phyloP scores from a whole-genome alignment of 2,113 vertebrate species.

The Eidolon helvum region DNA sequence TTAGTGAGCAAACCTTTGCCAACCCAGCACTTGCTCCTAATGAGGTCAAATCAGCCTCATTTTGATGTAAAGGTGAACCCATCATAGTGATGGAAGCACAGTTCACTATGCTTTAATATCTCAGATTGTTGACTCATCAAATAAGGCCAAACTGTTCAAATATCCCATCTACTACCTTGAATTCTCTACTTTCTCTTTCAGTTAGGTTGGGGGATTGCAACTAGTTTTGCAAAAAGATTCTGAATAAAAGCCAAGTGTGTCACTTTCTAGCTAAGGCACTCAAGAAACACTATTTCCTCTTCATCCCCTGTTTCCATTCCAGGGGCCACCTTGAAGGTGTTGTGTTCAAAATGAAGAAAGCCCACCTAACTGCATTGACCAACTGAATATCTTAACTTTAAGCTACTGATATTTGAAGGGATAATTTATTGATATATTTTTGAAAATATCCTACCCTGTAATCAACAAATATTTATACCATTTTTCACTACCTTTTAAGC shows the following conservation, averaged over 20 bases:
- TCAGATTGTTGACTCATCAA: background rate
- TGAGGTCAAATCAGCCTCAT: background rate
- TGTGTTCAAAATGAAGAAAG: background rate
- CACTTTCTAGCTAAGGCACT: background rate
- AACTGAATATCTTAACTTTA: background rate
- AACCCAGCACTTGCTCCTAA: background rate
- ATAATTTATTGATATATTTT: background rate
- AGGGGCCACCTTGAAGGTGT: background rate
- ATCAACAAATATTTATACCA: background rate
- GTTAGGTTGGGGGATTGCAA: background rate
- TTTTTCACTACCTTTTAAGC: background rate
- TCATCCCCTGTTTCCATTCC: background rate
- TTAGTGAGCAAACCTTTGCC: background rate
- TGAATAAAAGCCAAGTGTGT: background rate
- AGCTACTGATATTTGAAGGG: background rate
- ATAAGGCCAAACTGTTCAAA: background rate
- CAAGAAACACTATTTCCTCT: background rate
- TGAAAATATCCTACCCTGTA: background rate
- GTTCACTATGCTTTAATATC: too few species aligned
- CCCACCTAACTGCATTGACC: background rate
- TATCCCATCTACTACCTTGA: too few species aligned
- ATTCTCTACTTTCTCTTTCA: background rate
- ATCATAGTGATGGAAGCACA: rapidly evolving
- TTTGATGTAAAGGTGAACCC: background rate
- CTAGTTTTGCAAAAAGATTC: background rate